Conservation (phyloP, 2,888 invertebrate species). For the Stegophylla sp. region DNA sequence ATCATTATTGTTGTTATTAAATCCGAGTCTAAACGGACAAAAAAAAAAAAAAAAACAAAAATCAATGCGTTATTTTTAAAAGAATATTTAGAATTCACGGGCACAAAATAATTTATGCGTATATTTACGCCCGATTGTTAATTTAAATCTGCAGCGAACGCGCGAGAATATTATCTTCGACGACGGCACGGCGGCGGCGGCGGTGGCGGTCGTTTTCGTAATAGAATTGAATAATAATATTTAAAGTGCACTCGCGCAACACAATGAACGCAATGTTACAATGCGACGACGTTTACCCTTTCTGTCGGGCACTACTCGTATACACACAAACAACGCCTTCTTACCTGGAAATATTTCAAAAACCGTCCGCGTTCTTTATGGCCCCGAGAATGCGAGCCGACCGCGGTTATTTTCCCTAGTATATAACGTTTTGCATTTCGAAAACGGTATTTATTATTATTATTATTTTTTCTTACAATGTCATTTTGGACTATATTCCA, state of each 20-base stretch:
- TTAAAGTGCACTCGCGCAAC: not conserved
- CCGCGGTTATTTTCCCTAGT: too few species aligned
- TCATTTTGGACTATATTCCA: too few species aligned
- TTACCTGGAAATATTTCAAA: conserved; percentile 39
- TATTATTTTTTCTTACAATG: too few species aligned
- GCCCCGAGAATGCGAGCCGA: too few species aligned
- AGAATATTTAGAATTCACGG: not conserved
- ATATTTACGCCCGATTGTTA: not conserved
- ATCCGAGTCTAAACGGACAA: not conserved
- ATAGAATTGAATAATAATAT: conserved; percentile 18
- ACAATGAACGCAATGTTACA: conserved; percentile 29
- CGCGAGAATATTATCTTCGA: not conserved
- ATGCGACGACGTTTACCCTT: conserved; percentile 27
- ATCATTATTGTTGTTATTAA: not conserved
- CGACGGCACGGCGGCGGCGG: not conserved
- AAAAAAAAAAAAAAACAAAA: not conserved
- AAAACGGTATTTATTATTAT: too few species aligned
- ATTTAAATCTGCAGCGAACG: not conserved
- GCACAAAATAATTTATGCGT: not conserved
- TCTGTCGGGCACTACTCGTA: not conserved
- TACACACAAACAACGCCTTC: not conserved
- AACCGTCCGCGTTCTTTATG: not conserved
- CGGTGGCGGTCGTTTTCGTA: not conserved
- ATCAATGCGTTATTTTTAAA: not conserved
- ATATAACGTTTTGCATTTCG: too few species aligned